A percentile compares a stretch with the other conserved stretches of the same genome.
These are phyloP conservation scores for Villa cingulata DNA, from an alignment of 2,888 invertebrate species.

Conservation along the genomic window DNA sequence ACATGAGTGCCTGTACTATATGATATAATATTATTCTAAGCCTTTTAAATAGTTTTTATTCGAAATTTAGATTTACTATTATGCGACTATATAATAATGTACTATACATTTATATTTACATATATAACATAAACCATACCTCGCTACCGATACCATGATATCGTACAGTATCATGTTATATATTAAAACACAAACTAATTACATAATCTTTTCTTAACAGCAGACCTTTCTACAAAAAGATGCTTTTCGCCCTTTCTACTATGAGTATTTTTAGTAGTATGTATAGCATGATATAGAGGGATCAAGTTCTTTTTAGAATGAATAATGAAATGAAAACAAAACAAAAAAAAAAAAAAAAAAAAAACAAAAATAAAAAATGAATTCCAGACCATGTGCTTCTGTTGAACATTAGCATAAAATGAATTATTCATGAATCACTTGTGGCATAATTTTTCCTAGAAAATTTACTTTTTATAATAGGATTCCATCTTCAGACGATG, in stretches of 20 bases:
- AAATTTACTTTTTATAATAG: conserved; percentile 13
- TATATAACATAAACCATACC: no score
- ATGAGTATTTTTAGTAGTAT: neutral
- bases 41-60: no score
- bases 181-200: conserved; percentile 6
- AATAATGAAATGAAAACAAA: neutral
- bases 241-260: neutral
- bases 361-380: conserved; percentile 7
- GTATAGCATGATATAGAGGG: conserved; percentile 9
- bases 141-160: no score
- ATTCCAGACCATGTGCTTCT: conserved; percentile 13
- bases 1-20: no score
- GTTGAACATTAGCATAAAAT: conserved; percentile 13
- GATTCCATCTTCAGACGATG: conserved; percentile 3
- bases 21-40: no score
- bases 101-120: no score
- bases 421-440: conserved; percentile 16
- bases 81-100: no score
- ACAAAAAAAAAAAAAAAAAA: conserved; percentile 5
- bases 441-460: conserved; percentile 15
- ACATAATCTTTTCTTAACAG: conserved; percentile 12
- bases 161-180: no score
- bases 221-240: neutral
- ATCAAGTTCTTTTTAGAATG: conserved; percentile 10
- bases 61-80: no score